Percentiles rank a stretch among this genome's conserved stretches.
These are phyloP conservation scores for Drosophila quadrilineata DNA, from an alignment of 1,140 invertebrate genomes.

Conservation along the genomic window DNA sequence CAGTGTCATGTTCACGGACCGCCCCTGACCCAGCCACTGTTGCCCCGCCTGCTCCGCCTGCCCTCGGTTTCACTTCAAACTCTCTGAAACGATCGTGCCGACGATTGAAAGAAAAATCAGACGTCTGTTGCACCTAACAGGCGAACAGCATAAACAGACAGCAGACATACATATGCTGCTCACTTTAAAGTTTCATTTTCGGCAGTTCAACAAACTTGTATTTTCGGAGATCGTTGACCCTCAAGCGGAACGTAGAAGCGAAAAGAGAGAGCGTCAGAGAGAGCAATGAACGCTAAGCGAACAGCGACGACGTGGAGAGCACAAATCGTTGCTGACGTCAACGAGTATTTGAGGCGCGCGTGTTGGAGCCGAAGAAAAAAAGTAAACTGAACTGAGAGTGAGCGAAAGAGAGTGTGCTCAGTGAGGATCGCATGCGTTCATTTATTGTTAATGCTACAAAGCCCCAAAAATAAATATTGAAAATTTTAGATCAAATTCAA, in stretches of 20 bases:
- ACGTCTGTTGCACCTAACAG: constrained; percentile 53
- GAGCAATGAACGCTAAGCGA: neutral
- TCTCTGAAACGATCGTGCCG: constrained; percentile 9
- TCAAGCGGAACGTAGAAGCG: neutral
- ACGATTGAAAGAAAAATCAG: constrained; percentile 74
- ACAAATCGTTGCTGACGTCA: constrained; percentile 11
- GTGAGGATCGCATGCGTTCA: neutral
- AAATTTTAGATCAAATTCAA: no score
- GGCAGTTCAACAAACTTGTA: constrained; percentile 50
- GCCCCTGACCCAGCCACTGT: constrained; percentile 53
- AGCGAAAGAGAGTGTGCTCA: neutral
- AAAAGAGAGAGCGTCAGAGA: neutral
- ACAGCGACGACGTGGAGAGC: neutral
- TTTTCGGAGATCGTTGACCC: constrained; percentile 64
- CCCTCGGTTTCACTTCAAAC: neutral
- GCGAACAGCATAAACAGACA: constrained; percentile 19
- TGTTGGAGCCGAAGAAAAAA: neutral
- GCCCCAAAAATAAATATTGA: no score
- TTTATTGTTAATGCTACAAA: constrained; percentile 29
- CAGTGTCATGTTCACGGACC: constrained; percentile 67
- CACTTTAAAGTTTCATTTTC: constrained; percentile 38
- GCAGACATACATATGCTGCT: neutral
- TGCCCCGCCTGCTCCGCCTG: neutral
- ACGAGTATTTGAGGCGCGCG: neutral
- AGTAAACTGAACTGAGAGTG: neutral